Evolutionary conservation across 2,888 invertebrate species (phyloP).

Genomic region (Linnaemya vulpina): DNA sequence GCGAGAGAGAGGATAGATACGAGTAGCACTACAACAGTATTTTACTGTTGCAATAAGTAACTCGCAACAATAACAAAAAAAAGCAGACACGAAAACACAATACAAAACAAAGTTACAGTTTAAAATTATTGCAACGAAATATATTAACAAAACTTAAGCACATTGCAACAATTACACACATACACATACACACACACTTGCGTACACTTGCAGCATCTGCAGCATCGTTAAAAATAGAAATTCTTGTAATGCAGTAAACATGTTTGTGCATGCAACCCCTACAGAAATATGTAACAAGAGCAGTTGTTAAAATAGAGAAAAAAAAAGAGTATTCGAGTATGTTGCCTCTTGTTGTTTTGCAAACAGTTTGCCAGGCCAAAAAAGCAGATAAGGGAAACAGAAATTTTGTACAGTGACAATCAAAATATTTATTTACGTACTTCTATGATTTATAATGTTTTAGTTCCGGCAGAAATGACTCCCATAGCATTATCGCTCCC

Average conservation of each 20-base stretch:
- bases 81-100: conserved; percentile 44
- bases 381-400: neutral
- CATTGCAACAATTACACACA: conserved; percentile 8
- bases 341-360: conserved; percentile 16
- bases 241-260: conserved; percentile 54
- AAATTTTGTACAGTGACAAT: conserved; percentile 23
- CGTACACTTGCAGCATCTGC: conserved; percentile 35
- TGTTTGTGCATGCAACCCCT: conserved; percentile 46
- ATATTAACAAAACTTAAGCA: conserved; percentile 56
- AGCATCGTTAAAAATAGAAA: conserved; percentile 50
- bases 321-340: no score
- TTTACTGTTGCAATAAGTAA: conserved; percentile 50
- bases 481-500: neutral
- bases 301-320: conserved; percentile 30
- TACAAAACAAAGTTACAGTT: conserved; percentile 54
- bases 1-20: neutral
- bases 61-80: conserved; percentile 1
- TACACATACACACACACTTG: neutral
- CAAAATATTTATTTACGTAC: neutral
- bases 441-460: neutral
- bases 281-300: conserved; percentile 39
- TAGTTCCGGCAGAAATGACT: neutral
- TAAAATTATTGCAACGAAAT: conserved; percentile 61
- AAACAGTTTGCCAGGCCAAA: conserved; percentile 42
- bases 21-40: neutral